These are phyloP conservation scores for Zosterops pallidus DNA, from an alignment of 2,113 vertebrate species.

Conservation along the genomic window DNA sequence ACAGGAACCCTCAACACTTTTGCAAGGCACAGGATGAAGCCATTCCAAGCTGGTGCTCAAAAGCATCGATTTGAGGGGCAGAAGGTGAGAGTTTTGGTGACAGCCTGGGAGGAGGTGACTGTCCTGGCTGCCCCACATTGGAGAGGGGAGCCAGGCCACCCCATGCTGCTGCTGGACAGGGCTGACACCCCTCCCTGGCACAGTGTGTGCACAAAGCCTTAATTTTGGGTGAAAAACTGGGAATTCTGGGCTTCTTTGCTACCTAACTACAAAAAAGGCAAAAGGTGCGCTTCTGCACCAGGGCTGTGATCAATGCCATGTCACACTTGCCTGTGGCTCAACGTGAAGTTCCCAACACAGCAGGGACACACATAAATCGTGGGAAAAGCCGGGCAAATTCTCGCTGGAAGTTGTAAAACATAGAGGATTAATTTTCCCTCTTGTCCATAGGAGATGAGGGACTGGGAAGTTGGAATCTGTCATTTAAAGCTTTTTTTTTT, in stretches of 20 bases:
- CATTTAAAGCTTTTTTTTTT: background rate
- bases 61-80: rapidly evolving
- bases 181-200: background rate
- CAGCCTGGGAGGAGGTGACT: background rate
- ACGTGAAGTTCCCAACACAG: background rate
- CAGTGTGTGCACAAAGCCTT: background rate
- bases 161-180: background rate
- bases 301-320: background rate
- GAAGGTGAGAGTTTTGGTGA: background rate
- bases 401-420: background rate
- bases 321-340: background rate
- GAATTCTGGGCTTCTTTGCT: background rate
- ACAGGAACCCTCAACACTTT: background rate
- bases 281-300: background rate
- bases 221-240: background rate
- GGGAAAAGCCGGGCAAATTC: background rate
- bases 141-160: background rate
- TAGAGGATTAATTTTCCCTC: background rate
- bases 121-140: rapidly evolving
- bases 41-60: background rate
- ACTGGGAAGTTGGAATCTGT: background rate
- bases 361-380: rapidly evolving
- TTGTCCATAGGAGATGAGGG: background rate
- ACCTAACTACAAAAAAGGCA: too few species aligned
- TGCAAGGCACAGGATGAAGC: background rate